phyloP scores from a whole-genome alignment of 1,140 invertebrate genomes.

The Brachionus asplanchnoidis region DNA sequence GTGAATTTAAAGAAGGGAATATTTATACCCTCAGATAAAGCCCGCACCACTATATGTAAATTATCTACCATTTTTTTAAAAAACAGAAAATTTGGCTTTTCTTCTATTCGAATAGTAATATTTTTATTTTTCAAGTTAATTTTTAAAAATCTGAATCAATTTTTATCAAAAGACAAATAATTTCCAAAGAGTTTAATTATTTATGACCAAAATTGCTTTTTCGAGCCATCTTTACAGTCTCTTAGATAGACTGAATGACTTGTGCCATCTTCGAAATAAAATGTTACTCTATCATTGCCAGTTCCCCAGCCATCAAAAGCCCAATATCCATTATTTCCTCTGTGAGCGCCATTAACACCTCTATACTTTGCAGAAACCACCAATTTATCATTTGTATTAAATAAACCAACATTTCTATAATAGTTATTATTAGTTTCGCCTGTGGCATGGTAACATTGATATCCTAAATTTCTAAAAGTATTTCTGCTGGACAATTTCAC shows the following conservation, averaged over 20 bases:
- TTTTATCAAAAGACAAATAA: background rate
- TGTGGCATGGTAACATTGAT: background rate
- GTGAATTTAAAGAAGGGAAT: no score
- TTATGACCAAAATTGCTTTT: slow-evolving; percentile 4
- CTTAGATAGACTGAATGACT: background rate
- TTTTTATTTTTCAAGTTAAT: no score
- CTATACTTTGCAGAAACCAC: background rate
- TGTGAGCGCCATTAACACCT: background rate
- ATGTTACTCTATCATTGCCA: background rate
- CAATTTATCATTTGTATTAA: slow-evolving; percentile 1
- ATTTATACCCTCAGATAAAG: no score
- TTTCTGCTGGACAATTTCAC: background rate
- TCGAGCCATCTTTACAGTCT: background rate
- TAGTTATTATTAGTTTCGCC: background rate
- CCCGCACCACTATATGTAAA: no score
- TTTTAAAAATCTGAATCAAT: background rate
- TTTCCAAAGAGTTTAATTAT: background rate
- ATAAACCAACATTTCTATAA: slow-evolving; percentile 7
- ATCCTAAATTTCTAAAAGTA: background rate
- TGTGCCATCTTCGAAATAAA: background rate
- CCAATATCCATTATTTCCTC: slow-evolving; percentile 17
- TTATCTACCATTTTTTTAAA: no score
- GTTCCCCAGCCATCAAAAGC: slow-evolving; percentile 12
- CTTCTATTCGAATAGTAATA: no score
- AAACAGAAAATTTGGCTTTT: background rate